These are phyloP conservation scores for Acanthochromis polyacanthus DNA, from an alignment of 2,113 vertebrate genomes.

Conservation along the genomic window DNA sequence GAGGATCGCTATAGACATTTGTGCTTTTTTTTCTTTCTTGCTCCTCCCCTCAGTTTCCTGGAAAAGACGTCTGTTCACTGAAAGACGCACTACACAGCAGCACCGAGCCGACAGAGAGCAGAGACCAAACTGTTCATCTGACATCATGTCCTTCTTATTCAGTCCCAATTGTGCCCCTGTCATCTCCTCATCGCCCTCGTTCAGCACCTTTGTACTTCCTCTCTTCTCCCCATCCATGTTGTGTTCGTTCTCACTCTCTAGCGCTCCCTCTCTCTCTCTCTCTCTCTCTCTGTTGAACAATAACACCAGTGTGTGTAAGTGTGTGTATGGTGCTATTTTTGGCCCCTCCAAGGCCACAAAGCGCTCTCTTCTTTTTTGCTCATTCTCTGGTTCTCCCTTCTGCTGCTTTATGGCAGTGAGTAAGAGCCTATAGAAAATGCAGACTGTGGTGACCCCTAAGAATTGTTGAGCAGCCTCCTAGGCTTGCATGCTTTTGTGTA, in stretches of 20 bases:
- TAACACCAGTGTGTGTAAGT: conserved; percentile 67
- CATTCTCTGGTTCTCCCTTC: conserved; percentile 26
- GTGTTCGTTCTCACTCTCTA: conserved; percentile 34
- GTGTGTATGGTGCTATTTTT: conserved; percentile 70
- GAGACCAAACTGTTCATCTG: conserved; percentile 43
- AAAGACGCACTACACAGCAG: conserved; percentile 28
- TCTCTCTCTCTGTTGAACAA: conserved; percentile 73
- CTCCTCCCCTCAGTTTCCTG: conserved; percentile 71
- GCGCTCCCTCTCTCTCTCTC: conserved; percentile 39
- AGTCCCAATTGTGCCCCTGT: conserved; percentile 58
- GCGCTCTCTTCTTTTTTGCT: conserved; percentile 50
- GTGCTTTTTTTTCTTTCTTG: not conserved
- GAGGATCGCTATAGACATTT: conserved; percentile 41
- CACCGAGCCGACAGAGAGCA: conserved; percentile 13
- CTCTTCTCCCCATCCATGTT: conserved; percentile 58
- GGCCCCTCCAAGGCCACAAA: conserved; percentile 74
- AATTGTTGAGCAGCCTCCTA: conserved; percentile 44
- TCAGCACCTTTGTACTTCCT: conserved; percentile 64
- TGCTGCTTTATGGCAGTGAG: conserved; percentile 37
- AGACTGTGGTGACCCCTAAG: conserved; percentile 50
- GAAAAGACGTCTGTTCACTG: conserved; percentile 67
- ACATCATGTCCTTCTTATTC: conserved; percentile 64
- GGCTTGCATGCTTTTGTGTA: conserved; percentile 43
- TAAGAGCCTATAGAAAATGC: conserved; percentile 57
- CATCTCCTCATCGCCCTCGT: conserved; percentile 45